Conservation (phyloP, 2,113 vertebrate species). For the Syrrhaptes paradoxus region DNA sequence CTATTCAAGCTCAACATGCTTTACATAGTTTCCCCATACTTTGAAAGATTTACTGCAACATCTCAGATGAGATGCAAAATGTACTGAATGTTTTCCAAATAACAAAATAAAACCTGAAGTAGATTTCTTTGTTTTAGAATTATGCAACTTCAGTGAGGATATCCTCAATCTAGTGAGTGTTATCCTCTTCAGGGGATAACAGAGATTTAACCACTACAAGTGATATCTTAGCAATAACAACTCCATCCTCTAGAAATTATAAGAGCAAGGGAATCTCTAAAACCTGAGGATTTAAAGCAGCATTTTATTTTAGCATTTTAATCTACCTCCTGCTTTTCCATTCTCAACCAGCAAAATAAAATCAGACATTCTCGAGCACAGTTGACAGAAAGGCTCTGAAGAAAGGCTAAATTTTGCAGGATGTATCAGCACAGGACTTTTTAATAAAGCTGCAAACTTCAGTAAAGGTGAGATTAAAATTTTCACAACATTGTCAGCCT, state of each 20-base stretch:
- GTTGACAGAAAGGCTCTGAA: background rate
- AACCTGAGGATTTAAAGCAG: background rate
- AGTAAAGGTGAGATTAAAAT: background rate
- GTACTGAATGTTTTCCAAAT: slow-evolving; percentile 1
- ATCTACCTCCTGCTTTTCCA: background rate
- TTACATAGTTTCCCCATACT: background rate
- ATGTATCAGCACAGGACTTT: background rate
- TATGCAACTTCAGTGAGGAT: background rate
- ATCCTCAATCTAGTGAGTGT: background rate
- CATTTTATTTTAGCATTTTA: slow-evolving; percentile 14
- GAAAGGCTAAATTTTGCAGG: background rate
- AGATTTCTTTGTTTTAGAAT: slow-evolving; percentile 10
- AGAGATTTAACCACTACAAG: slow-evolving; percentile 16
- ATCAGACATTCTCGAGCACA: background rate
- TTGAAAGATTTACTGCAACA: slow-evolving; percentile 31
- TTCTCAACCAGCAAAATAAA: background rate
- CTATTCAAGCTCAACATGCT: background rate
- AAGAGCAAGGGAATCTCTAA: background rate
- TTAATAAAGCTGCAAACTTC: background rate
- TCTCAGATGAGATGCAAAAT: slow-evolving; percentile 19
- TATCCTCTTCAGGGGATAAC: background rate
- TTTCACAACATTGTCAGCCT: background rate
- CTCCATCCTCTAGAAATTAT: background rate
- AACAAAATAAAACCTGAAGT: slow-evolving; percentile 23
- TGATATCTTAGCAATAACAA: slow-evolving; percentile 28